phyloP scores from a whole-genome alignment of 2,888 invertebrate species.

The Ennomos erosarius region DNA sequence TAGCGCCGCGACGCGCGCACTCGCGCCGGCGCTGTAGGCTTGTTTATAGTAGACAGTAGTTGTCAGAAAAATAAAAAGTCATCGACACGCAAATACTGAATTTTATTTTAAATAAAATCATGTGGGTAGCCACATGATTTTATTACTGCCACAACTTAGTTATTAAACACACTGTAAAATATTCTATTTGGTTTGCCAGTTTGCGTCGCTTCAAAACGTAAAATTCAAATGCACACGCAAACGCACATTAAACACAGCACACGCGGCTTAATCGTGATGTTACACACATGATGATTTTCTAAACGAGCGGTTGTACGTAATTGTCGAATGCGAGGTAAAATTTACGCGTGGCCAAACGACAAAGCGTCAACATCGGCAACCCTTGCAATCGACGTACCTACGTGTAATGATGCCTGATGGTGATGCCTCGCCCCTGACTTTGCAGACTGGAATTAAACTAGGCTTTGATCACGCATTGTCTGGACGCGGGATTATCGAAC shows the following conservation, averaged over 20 bases:
- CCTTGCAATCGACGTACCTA: slow-evolving; percentile 19
- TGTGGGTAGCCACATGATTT: no score
- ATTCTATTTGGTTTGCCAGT: slow-evolving; percentile 6
- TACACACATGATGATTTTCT: slow-evolving; percentile 54
- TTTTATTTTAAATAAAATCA: no score
- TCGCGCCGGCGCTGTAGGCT: no score
- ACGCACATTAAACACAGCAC: slow-evolving; percentile 37
- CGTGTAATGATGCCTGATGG: slow-evolving; percentile 47
- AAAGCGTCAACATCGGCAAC: slow-evolving; percentile 47
- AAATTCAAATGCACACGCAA: slow-evolving; percentile 21
- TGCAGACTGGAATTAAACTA: slow-evolving; percentile 24
- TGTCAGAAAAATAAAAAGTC: no score
- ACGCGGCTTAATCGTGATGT: slow-evolving; percentile 46
- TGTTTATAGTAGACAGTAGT: no score
- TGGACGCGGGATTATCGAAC: slow-evolving; percentile 21
- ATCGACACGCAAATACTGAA: no score
- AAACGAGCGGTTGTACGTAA: slow-evolving; percentile 54
- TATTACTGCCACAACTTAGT: no score
- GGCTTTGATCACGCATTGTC: slow-evolving; percentile 36
- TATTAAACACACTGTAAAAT: slow-evolving; percentile 5
- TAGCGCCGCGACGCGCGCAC: no score
- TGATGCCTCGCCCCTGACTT: slow-evolving; percentile 43
- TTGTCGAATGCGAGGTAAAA: slow-evolving; percentile 54
- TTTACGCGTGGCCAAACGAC: slow-evolving; percentile 61
- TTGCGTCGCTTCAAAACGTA: slow-evolving; percentile 15